Evolutionary conservation across 2,113 vertebrate genomes (phyloP), one percentile per base, ranked within the genome.

Genomic region (Clarias gariepinus): DNA sequence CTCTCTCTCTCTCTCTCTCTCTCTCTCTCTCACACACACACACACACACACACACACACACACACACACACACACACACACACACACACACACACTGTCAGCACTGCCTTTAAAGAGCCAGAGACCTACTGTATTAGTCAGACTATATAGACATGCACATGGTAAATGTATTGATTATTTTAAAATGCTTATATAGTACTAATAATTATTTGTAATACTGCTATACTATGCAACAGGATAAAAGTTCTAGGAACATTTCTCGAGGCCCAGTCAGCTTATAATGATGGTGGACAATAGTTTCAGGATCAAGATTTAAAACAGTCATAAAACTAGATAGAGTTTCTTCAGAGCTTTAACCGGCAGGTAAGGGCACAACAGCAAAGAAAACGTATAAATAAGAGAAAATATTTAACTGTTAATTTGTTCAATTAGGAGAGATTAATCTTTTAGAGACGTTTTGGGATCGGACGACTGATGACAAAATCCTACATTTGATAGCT

Each of bases 381-480:
- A 74, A 74, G 71, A 74, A 47, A 74, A 76, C 21, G 12, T 73
- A 71, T 0, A 36, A 71, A 36, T 36, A n/a, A 64, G 33, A 73
- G 28, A 18, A 19, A 41, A 23, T 9, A 21, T 73, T 73, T 73
- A 33, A 41, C 7, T 41, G 69, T 73, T 18, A 9, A 33, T 47
- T 47, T 73, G 69, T 41, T 73, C 66, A 18, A 41, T 7, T 3
- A 7, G 23, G 8, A 41, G 19, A 23, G 33, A 64, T 71, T 69
- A 82, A 83, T n/a, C 60, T 58, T 77, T 82, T 52, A 87, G 68
- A n/a, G 71, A 55, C 55, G 86, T 28, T 85, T 82, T 63, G 79
- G 55, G 52, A 64, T n/a, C 61, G 73, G 89, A 87, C 76, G 80
- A 30, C 33, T 76, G 23, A 41, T 76, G 73, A 86, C 83, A 57